Evolutionary conservation across 2,113 vertebrate genomes (phyloP), one percentile per base, ranked within the genome.

Genomic region (Melanocharis versteri): DNA sequence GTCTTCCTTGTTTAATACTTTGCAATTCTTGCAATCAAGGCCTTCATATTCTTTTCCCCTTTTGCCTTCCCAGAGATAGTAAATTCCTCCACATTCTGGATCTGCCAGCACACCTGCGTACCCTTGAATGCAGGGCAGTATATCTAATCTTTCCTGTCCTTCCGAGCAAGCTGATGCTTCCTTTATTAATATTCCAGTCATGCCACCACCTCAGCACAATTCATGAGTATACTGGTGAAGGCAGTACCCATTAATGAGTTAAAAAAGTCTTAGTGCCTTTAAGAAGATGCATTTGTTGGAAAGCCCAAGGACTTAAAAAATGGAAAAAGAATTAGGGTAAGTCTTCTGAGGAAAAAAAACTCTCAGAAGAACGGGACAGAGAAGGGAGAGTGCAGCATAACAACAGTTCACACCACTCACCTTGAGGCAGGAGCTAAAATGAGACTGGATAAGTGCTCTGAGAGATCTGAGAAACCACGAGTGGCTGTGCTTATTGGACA

Each of bases 371-470:
- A 27, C 22, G 75, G 70, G 45, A 65, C 65, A 85, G 83, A 84
- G 60, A 35, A 81, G 35, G 56, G 16, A 87, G 51, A 66, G 33
- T 51, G 47, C 56, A 71, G 42, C 61, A 44, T 56, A 45, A 30
- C n/a, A 60, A 15, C 31, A 35, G 70, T 69, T 95, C 58, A 50
- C 39, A 60, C 16, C 71, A 62, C 60, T 92, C 76, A 85, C 89
- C 89, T 94, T 56, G 58, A 95, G 80, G 65, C 83, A 84, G 77
- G 69, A 91, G 78, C 70, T 84, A 71, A 89, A 92, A 86, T 51
- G 65, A 50, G 70, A 30, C 23, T 61, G 81, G 28, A 0, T 87
- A 83, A 95, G 81, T 68, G 81, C 53, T 94, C 69, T 83, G 56
- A 70, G 79, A 62, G 83, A 57, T 40, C 69, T 56, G 65, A 84